These are phyloP conservation scores for Procambarus clarkii DNA, from an alignment of 1,140 invertebrate genomes.

Conservation along the genomic window DNA sequence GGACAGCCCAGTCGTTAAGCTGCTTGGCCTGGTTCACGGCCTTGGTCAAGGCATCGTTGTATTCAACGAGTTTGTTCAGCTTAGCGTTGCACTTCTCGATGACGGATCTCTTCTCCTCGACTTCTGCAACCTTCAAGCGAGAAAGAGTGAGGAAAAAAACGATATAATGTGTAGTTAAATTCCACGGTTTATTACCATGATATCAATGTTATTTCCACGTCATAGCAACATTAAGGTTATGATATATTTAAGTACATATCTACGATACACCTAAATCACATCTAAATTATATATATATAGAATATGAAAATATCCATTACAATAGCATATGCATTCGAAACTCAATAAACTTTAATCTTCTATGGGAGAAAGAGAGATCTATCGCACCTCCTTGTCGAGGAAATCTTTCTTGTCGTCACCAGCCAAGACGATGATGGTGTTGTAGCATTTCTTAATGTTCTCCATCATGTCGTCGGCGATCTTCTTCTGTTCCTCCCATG, in stretches of 20 bases:
- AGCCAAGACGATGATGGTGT: constrained; percentile 71
- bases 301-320: too few species aligned
- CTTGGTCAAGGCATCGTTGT: constrained; percentile 68
- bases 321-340: too few species aligned
- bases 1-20: constrained; percentile 71
- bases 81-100: constrained; percentile 72
- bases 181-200: too few species aligned
- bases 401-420: constrained; percentile 74
- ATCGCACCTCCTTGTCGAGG: constrained; percentile 72
- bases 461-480: constrained; percentile 67
- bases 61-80: constrained; percentile 68
- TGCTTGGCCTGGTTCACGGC: constrained; percentile 68
- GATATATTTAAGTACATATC: too few species aligned
- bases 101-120: constrained; percentile 72
- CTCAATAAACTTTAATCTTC: too few species aligned
- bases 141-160: too few species aligned
- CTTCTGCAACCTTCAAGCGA: constrained; percentile 58
- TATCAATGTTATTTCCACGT: too few species aligned
- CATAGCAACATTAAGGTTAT: too few species aligned
- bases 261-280: too few species aligned
- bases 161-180: too few species aligned
- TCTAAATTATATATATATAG: too few species aligned
- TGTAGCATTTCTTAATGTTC: constrained; percentile 70
- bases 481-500: constrained; percentile 71
- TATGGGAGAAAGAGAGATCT: not conserved